phyloP scores from a whole-genome alignment of 2,113 vertebrate species.

The Haplochromis vanheusdeni region DNA sequence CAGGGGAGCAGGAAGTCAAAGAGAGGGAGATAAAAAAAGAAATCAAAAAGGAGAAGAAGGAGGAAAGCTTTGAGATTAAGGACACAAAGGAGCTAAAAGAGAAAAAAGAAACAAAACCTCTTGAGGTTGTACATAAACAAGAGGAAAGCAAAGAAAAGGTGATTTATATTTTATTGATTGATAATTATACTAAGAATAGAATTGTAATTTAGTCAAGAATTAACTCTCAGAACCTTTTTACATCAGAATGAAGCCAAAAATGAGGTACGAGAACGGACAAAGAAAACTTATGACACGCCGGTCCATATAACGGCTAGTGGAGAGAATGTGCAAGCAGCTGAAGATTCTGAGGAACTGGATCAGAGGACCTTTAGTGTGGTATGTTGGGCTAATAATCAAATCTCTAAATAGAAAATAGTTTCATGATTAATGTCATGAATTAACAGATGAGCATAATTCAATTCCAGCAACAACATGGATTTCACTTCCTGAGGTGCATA shows the following conservation, averaged over 20 bases:
- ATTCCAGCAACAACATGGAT: background rate
- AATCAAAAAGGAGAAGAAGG: conserved; percentile 81
- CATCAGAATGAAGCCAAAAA: conserved; percentile 78
- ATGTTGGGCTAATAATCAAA: conserved; percentile 21
- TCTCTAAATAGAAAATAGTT: background rate
- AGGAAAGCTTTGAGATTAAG: conserved; percentile 81
- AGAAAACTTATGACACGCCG: conserved; percentile 80
- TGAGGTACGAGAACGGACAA: conserved; percentile 81
- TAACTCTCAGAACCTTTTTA: background rate
- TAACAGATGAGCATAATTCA: background rate
- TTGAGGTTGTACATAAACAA: conserved; percentile 78
- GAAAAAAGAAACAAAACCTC: conserved; percentile 78
- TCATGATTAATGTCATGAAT: background rate
- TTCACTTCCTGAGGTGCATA: background rate
- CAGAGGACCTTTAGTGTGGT: conserved; percentile 99
- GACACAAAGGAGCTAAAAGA: conserved; percentile 83
- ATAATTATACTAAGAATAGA: background rate
- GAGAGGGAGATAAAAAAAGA: conserved; percentile 79
- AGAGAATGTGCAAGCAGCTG: conserved; percentile 80
- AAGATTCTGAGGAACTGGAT: conserved; percentile 95
- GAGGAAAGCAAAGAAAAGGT: conserved; percentile 79
- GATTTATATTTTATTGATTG: conserved; percentile 17
- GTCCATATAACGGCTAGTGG: conserved; percentile 84
- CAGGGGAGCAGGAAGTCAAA: conserved; percentile 78
- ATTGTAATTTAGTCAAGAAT: background rate